Percentiles rank a stretch among this genome's conserved stretches.
phyloP scores from a whole-genome alignment of 1,140 invertebrate species.

The Saxidomus purpurata region DNA sequence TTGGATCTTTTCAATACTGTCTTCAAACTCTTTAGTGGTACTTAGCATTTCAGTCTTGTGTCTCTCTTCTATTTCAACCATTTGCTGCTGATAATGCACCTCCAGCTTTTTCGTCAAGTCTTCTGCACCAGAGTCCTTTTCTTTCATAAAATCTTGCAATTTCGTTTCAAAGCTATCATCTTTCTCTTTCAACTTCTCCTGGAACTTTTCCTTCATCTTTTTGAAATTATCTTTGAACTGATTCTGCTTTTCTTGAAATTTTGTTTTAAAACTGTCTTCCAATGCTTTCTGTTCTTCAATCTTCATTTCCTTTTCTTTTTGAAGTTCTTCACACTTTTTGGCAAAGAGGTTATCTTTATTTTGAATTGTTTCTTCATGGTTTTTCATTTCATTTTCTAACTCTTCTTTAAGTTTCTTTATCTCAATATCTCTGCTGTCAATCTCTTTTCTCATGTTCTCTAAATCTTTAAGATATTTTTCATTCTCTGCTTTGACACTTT shows the following conservation, averaged over 20 bases:
- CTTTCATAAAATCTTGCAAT: constrained; percentile 73
- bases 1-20: constrained; percentile 47
- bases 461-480: constrained; percentile 60
- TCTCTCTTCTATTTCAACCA: constrained; percentile 71
- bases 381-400: constrained; percentile 33
- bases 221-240: constrained; percentile 78
- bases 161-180: constrained; percentile 79
- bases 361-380: constrained; percentile 56
- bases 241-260: constrained; percentile 79
- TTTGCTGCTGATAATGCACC: constrained; percentile 73
- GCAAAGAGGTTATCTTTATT: constrained; percentile 48
- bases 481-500: constrained; percentile 62
- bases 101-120: constrained; percentile 76
- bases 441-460: constrained; percentile 62
- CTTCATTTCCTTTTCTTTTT: constrained; percentile 27
- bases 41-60: constrained; percentile 69
- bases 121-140: constrained; percentile 77
- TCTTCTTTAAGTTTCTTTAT: constrained; percentile 55
- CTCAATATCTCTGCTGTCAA: constrained; percentile 53
- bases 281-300: constrained; percentile 66
- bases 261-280: constrained; percentile 77
- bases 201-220: constrained; percentile 81
- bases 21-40: constrained; percentile 67
- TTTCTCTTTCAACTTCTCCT: constrained; percentile 81
- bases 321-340: constrained; percentile 51